Conservation (phyloP, 2,797 vertebrate genomes). For the Sebastes vulpes region DNA sequence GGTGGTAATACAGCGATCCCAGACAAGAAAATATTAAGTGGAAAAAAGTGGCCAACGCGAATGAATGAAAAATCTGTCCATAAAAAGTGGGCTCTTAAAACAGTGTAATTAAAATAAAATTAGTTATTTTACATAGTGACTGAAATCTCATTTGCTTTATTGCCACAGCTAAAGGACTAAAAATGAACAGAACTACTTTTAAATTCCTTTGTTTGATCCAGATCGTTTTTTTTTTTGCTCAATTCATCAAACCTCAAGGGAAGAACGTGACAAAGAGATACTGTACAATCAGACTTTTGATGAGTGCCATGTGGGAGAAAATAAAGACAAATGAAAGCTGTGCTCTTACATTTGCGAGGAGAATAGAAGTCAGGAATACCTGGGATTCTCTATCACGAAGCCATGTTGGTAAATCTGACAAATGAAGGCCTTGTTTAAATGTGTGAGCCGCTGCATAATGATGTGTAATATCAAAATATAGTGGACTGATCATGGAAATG, state of each 20-base stretch:
- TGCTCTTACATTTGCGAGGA: not conserved
- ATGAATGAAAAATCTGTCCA: not conserved
- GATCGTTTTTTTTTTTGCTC: not conserved
- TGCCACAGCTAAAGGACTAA: not conserved
- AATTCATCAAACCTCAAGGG: conserved; percentile 6
- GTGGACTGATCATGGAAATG: not conserved
- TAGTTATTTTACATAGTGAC: not conserved
- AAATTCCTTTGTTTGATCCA: conserved; percentile 11
- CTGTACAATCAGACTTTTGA: conserved; percentile 1
- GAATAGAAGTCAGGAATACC: not conserved
- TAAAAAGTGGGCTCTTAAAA: not conserved
- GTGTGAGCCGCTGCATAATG: not conserved
- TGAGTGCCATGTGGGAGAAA: not conserved
- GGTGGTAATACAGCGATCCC: not conserved
- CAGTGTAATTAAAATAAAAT: not conserved
- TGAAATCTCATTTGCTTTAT: not conserved
- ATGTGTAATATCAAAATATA: not conserved
- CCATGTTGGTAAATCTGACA: not conserved
- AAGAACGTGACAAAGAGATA: not conserved
- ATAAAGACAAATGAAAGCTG: not conserved
- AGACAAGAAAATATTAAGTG: not conserved
- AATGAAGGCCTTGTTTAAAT: not conserved
- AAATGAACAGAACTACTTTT: not conserved
- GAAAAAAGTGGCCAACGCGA: not conserved
- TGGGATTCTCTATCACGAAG: not conserved